These are phyloP conservation scores for Poicephalus meyeri DNA, from an alignment of 2,113 vertebrate species.

Conservation along the genomic window DNA sequence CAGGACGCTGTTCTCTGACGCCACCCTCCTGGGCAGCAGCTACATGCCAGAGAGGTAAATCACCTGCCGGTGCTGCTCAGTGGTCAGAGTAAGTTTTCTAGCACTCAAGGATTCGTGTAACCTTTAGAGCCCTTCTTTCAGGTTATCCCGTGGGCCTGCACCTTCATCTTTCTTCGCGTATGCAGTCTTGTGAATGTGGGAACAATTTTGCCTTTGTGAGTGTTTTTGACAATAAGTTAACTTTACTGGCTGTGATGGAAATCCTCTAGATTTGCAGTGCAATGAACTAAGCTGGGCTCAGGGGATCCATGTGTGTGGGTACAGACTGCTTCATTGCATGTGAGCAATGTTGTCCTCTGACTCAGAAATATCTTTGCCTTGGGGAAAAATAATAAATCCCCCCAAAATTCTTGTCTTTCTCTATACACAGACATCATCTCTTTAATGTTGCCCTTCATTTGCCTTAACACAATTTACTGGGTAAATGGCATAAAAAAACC, in stretches of 20 bases:
- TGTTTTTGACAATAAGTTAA: neutral
- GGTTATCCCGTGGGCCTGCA: rapidly evolving
- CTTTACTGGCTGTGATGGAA: neutral
- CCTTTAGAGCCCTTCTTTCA: neutral
- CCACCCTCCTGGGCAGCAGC: neutral
- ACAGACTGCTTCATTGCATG: neutral
- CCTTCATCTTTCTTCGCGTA: neutral
- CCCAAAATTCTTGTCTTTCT: neutral
- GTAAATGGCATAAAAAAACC: neutral
- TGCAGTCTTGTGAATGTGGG: neutral
- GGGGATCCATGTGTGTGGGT: neutral
- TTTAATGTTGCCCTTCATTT: neutral
- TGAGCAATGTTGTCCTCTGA: neutral
- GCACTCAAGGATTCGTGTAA: neutral
- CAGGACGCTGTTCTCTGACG: neutral
- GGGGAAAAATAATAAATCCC: neutral
- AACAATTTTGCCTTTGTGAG: neutral
- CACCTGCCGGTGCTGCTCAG: rapidly evolving
- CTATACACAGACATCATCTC: neutral
- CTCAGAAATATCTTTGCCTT: neutral
- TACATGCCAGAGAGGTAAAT: neutral
- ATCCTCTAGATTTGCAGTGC: neutral
- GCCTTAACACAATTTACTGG: neutral
- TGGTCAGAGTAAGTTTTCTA: constrained; percentile 5
- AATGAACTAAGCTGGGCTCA: neutral